Conservation (phyloP, 2,797 vertebrate genomes). For the Perdix hodgsoniae region DNA sequence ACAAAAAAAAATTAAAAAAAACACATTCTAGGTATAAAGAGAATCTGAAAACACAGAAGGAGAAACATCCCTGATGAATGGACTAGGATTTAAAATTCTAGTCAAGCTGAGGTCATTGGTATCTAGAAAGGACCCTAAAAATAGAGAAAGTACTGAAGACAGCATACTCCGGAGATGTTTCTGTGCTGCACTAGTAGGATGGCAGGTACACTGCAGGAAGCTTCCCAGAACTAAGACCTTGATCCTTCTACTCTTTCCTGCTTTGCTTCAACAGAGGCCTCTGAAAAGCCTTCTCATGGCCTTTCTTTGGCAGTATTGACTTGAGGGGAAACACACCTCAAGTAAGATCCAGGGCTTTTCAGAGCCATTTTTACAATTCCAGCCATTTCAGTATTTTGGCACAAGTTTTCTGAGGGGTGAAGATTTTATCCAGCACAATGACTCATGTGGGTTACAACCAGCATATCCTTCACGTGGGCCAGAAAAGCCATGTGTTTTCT, state of each 20-base stretch:
- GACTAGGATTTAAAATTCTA: not conserved
- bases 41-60: not conserved
- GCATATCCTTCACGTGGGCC: not conserved
- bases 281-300: not conserved
- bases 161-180: not conserved
- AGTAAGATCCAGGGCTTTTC: not conserved
- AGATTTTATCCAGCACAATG: slow-evolving; percentile 13
- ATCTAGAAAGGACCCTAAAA: not conserved
- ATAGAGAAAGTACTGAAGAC: not conserved
- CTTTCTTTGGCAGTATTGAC: not conserved
- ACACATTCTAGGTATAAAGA: not conserved
- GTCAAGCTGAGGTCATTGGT: not conserved
- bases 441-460: slow-evolving; percentile 27
- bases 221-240: not conserved
- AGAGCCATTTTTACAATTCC: not conserved
- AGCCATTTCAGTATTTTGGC: slow-evolving; percentile 22
- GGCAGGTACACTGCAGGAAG: not conserved
- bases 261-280: not conserved
- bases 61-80: accelerated
- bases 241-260: not conserved
- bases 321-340: not conserved
- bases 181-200: not conserved
- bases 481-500: slow-evolving; percentile 41
- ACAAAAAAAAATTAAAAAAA: not conserved
- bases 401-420: not conserved